phyloP scores from a whole-genome alignment of 2,113 vertebrate species.

The Ageneiosus marmoratus region DNA sequence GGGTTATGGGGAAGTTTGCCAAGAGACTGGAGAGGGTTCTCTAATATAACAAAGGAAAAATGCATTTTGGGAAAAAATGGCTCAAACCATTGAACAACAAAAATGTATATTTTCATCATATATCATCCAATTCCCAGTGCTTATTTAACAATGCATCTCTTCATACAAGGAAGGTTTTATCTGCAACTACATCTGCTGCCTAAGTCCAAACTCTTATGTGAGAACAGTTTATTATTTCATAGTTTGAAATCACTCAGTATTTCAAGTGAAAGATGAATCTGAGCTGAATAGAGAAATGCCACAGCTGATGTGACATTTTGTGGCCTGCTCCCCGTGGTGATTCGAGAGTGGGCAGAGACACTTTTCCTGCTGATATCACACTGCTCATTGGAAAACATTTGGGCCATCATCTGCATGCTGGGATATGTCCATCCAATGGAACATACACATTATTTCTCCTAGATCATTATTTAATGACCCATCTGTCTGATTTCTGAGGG shows the following conservation, averaged over 20 bases:
- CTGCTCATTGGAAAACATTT: conserved; percentile 41
- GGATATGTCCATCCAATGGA: not conserved
- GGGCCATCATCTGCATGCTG: conserved; percentile 23
- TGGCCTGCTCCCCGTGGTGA: conserved; percentile 28
- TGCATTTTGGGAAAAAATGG: not conserved
- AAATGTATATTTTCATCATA: not conserved
- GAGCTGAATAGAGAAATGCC: conserved; percentile 37
- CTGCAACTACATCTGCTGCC: conserved; percentile 6
- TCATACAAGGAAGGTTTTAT: conserved; percentile 21
- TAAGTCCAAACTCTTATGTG: conserved; percentile 38
- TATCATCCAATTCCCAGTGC: conserved; percentile 1
- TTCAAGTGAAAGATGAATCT: conserved; percentile 27
- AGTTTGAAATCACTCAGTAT: not conserved
- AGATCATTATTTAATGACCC: conserved; percentile 7
- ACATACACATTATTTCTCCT: not conserved
- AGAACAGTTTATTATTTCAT: conserved; percentile 32
- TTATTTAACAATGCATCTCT: conserved; percentile 23
- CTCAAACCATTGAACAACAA: conserved; percentile 22
- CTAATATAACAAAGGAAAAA: conserved; percentile 6
- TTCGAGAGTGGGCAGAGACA: conserved; percentile 19
- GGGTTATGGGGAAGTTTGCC: conserved; percentile 1
- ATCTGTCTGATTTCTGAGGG: conserved; percentile 3
- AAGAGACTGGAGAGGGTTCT: conserved; percentile 1
- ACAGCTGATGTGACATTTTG: conserved; percentile 44
- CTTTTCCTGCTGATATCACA: conserved; percentile 36